Evolutionary conservation across 2,888 invertebrate genomes (phyloP).

Genomic region (Brachycybe producta): DNA sequence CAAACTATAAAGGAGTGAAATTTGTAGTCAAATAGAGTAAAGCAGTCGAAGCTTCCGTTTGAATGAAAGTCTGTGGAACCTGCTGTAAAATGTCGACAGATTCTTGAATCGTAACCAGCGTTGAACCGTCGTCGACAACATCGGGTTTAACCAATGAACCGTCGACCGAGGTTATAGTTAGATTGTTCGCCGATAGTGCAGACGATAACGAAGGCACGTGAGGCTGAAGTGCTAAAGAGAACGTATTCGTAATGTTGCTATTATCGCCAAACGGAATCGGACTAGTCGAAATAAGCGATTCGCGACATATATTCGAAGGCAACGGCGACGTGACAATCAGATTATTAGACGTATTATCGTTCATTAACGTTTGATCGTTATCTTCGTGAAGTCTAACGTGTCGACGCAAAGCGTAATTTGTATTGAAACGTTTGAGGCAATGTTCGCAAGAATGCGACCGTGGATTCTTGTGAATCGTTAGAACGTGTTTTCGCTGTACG

Average conservation of each 20-base stretch:
- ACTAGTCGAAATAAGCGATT: no score
- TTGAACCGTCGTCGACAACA: background rate
- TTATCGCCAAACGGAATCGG: no score
- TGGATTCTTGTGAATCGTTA: slow-evolving; percentile 34
- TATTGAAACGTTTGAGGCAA: slow-evolving; percentile 35
- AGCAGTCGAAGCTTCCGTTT: slow-evolving; percentile 21
- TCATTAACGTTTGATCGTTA: background rate
- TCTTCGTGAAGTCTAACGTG: slow-evolving; percentile 31
- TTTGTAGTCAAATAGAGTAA: slow-evolving; percentile 21
- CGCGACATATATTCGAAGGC: no score
- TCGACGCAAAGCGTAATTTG: slow-evolving; percentile 33
- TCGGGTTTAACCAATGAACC: background rate
- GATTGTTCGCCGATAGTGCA: background rate
- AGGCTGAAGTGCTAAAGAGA: no score
- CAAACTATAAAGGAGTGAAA: slow-evolving; percentile 19
- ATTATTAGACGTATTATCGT: background rate
- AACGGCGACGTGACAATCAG: background rate
- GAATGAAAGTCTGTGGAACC: slow-evolving; percentile 16
- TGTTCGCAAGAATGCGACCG: slow-evolving; percentile 30
- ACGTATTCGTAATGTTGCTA: background rate
- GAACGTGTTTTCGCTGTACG: slow-evolving; percentile 35
- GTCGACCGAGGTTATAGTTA: background rate
- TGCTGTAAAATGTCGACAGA: slow-evolving; percentile 12
- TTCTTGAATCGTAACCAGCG: slow-evolving; percentile 15
- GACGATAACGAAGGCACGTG: slow-evolving; percentile 4